Evolutionary conservation across 2,888 invertebrate genomes (phyloP), one percentile per base, ranked within the genome.

Genomic region (Vesta saturnalis): DNA sequence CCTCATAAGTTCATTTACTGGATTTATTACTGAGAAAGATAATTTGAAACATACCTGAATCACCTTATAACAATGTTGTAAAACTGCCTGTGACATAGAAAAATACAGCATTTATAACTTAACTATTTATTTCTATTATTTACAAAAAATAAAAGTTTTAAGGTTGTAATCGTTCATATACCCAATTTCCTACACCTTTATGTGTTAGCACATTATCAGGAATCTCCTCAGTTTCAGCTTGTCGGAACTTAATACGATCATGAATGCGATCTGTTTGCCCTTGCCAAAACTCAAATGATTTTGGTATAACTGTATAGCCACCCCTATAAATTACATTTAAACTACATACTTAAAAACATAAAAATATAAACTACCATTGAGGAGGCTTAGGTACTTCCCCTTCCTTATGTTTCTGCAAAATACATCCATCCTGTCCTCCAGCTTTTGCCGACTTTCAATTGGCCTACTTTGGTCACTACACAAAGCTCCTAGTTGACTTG

Each of bases 251-350:
- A 62, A 99, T 94, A 77, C 99, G 89, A 83, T 99, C 99, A 85
- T 99, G 99, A n/a, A 99, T 86, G 57, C 99, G 89, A 84, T 95
- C 94, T 8, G 93, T 91, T 83, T 99, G 99, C 0, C 99, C 99
- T 85, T 99, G 98, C 99, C 99, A 99, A 84, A 99, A 99, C 85
- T 99, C 99, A 56, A 97, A 88, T 12, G 86, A 83, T 64, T 87
- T 87, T 4, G 99, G 99, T 67, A 88, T 88, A 46, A 99, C 90
- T 16, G 92, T 85, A 80, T 92, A 99, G 46, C 99, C 99, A 76
- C 99, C 97, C 97, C 96, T 94, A 49, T 16, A 59, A 60, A 22
- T 3, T 6, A 16, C 19, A 6, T 2, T 8, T 39, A 39, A 2
- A 12, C n/a, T 39, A 39, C n/a, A n/a, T 65, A n/a, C n/a, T 62